Evolutionary conservation across 2,113 vertebrate genomes (phyloP).

Genomic region (Ginglymostoma cirratum): DNA sequence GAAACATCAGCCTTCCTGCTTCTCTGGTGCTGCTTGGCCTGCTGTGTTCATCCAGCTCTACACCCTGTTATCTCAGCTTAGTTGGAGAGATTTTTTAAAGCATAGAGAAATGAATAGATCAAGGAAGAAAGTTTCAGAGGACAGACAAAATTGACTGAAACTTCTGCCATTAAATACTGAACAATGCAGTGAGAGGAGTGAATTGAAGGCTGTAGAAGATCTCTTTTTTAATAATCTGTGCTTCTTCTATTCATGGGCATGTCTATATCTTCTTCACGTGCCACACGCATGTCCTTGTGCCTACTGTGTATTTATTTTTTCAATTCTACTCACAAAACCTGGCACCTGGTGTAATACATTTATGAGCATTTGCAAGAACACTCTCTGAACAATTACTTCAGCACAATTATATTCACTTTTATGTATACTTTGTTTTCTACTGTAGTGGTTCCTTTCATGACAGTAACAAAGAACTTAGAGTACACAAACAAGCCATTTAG

Average conservation of each 20-base stretch:
- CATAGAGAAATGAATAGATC: not conserved
- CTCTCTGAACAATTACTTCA: not conserved
- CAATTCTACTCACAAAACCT: not conserved
- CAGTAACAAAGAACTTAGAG: no score
- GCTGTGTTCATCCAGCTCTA: no score
- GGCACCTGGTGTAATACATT: not conserved
- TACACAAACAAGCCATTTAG: no score
- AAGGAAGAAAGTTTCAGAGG: not conserved
- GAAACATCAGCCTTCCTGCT: no score
- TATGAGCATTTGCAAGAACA: not conserved
- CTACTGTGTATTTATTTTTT: not conserved
- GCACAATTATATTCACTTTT: not conserved
- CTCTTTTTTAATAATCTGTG: not conserved
- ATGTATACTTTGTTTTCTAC: not conserved
- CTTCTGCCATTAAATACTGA: not conserved
- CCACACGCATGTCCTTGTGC: not conserved
- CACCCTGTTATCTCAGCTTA: no score
- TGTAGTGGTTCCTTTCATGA: no score
- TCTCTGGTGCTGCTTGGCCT: no score
- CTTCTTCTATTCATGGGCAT: not conserved
- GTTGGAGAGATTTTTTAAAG: not conserved
- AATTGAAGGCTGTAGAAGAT: not conserved
- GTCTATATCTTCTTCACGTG: not conserved
- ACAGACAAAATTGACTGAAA: not conserved
- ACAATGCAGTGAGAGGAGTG: not conserved